A percentile compares a stretch with the other conserved stretches of the same genome.
These are phyloP conservation scores for Ctenopoma multispine DNA, from an alignment of 2,797 vertebrate species.

Conservation along the genomic window DNA sequence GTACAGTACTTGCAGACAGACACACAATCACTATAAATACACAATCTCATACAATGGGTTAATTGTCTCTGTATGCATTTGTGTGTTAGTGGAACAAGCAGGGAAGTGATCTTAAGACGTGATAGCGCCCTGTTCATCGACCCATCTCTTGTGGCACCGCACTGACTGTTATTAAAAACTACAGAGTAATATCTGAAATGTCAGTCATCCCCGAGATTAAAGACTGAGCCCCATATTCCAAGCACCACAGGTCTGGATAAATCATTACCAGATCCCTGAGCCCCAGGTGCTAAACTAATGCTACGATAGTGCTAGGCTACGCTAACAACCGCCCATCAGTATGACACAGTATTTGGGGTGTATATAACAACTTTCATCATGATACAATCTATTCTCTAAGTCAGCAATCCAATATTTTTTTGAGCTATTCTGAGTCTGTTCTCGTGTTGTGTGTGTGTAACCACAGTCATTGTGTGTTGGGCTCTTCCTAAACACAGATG, in stretches of 20 bases:
- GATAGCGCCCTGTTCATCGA: constrained; percentile 63
- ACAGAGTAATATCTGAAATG: constrained; percentile 80
- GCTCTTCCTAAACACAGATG: neutral
- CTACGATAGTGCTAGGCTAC: constrained; percentile 7
- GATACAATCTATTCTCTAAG: no score
- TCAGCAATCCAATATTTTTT: no score
- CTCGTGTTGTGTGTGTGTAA: no score
- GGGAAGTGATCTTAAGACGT: constrained; percentile 57
- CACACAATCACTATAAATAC: constrained; percentile 20
- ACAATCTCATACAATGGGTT: constrained; percentile 18
- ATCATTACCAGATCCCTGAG: constrained; percentile 48
- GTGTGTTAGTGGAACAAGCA: constrained; percentile 11
- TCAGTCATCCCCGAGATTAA: constrained; percentile 72
- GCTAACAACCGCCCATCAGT: constrained; percentile 18
- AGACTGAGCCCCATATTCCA: constrained; percentile 43
- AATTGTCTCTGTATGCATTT: constrained; percentile 23
- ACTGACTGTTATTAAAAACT: constrained; percentile 80
- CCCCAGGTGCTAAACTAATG: constrained; percentile 16
- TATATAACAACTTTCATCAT: no score
- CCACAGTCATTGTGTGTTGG: no score
- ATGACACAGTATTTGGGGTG: neutral
- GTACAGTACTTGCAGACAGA: constrained; percentile 16
- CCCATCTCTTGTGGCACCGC: constrained; percentile 51
- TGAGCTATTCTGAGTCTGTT: no score
- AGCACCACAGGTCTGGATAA: constrained; percentile 34